Evolutionary conservation across 2,888 invertebrate species (phyloP).

Genomic region (Norana najaformis): DNA sequence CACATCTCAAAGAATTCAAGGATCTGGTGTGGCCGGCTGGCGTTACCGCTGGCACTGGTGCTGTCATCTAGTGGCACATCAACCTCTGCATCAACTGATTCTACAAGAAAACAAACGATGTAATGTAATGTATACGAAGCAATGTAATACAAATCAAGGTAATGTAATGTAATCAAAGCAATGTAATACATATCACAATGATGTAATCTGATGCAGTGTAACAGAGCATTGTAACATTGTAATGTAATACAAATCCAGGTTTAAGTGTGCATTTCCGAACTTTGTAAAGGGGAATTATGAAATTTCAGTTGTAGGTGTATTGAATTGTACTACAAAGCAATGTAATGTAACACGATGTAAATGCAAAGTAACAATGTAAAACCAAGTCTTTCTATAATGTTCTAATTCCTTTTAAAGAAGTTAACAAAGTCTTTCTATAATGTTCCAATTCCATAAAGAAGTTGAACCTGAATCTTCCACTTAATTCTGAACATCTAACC

Average conservation of each 20-base stretch:
- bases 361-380: too few species aligned
- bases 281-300: too few species aligned
- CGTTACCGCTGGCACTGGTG: not conserved
- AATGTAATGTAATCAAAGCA: not conserved
- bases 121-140: not conserved
- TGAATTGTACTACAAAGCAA: not conserved
- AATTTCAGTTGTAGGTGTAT: too few species aligned
- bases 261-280: too few species aligned
- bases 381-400: not conserved
- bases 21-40: slow-evolving; percentile 75
- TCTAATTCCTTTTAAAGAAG: not conserved
- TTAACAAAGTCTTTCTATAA: not conserved
- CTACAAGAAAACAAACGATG: not conserved
- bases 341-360: not conserved
- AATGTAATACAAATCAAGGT: not conserved
- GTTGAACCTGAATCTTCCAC: not conserved
- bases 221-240: too few species aligned
- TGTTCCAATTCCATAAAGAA: not conserved
- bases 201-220: not conserved
- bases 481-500: not conserved
- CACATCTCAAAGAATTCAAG: slow-evolving; percentile 99
- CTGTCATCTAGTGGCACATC: not conserved
- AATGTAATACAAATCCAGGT: too few species aligned
- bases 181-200: too few species aligned
- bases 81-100: not conserved